A percentile compares a stretch with the other conserved stretches of the same genome.
Evolutionary conservation across 2,113 vertebrate species (phyloP).

Genomic region (Corythoichthys intestinalis): DNA sequence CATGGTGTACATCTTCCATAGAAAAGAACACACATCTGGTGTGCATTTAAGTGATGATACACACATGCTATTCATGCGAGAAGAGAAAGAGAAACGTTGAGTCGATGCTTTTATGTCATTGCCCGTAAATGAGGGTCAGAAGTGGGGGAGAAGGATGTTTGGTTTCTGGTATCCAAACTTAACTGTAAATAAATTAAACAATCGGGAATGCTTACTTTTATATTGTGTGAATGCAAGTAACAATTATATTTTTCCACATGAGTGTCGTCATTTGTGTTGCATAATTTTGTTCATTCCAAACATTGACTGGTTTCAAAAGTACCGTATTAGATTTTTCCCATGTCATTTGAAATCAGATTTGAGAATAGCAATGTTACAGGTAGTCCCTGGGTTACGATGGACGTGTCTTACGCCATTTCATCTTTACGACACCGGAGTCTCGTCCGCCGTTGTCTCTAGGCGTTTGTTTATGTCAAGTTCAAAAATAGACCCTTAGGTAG

Average conservation of each 20-base stretch:
- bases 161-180: slow-evolving; percentile 6
- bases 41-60: neutral
- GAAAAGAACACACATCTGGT: slow-evolving; percentile 3
- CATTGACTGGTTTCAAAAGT: no score
- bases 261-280: neutral
- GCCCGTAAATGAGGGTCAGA: neutral
- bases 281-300: no score
- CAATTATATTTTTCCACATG: neutral
- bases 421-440: no score
- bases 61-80: neutral
- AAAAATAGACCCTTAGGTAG: no score
- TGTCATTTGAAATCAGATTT: no score
- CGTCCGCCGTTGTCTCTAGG: no score
- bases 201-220: neutral
- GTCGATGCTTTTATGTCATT: neutral
- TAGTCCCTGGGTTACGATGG: no score
- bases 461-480: no score
- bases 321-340: no score
- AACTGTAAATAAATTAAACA: neutral
- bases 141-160: neutral
- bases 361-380: no score
- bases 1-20: neutral
- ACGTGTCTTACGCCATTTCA: no score
- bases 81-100: slow-evolving; percentile 4
- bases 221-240: neutral